Evolutionary conservation across 2,797 vertebrate genomes (phyloP).

Genomic region (Ctenopoma multispine): DNA sequence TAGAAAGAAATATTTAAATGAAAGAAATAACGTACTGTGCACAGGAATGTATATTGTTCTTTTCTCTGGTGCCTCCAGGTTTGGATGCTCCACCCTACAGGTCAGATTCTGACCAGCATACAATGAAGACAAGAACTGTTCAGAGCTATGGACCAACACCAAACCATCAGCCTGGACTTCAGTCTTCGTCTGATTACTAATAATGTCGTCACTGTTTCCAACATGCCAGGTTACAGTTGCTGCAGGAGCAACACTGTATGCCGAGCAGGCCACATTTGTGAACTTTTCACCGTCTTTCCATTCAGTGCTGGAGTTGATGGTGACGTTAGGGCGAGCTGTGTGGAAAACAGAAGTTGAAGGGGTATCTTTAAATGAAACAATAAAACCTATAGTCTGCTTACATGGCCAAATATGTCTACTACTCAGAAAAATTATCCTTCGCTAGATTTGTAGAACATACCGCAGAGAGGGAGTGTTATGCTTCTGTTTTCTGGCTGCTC

Average conservation of each 20-base stretch:
- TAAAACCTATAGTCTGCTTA: slow-evolving; percentile 10
- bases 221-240: slow-evolving; percentile 72
- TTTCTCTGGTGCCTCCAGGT: slow-evolving; percentile 60
- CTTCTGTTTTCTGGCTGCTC: slow-evolving; percentile 68
- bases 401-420: slow-evolving; percentile 24
- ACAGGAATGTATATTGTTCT: slow-evolving; percentile 65
- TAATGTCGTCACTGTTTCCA: slow-evolving; percentile 32
- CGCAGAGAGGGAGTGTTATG: slow-evolving; percentile 74
- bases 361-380: slow-evolving; percentile 10
- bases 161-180: slow-evolving; percentile 49
- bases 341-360: slow-evolving; percentile 41
- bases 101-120: slow-evolving; percentile 76
- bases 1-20: slow-evolving; percentile 21
- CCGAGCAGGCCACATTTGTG: slow-evolving; percentile 70
- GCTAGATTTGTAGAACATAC: slow-evolving; percentile 73
- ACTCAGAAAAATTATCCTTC: slow-evolving; percentile 42
- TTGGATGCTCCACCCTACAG: slow-evolving; percentile 73
- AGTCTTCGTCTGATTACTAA: slow-evolving; percentile 17
- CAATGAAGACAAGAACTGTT: slow-evolving; percentile 63
- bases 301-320: slow-evolving; percentile 53
- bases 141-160: slow-evolving; percentile 48
- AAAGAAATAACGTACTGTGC: slow-evolving; percentile 61
- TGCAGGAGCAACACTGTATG: slow-evolving; percentile 59
- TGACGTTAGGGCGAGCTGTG: slow-evolving; percentile 73
- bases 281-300: slow-evolving; percentile 63